Percentiles rank a stretch among this genome's conserved stretches.
Conservation (phyloP, 2,113 vertebrate genomes). For the Corythaixoides concolor region DNA sequence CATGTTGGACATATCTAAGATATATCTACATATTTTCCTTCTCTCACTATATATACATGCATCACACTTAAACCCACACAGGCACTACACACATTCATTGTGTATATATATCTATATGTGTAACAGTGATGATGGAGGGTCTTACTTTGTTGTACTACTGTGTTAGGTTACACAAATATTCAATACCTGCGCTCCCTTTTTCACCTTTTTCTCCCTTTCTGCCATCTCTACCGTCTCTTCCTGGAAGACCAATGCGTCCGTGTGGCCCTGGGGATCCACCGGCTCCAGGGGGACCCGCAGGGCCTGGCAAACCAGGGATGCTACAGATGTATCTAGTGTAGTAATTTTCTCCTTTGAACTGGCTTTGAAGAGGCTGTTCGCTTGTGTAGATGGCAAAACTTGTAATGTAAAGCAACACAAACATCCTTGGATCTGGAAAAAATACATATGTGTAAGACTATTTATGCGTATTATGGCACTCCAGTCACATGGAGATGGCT, state of each 20-base stretch:
- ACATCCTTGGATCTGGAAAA: constrained; percentile 86
- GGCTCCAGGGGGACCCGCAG: constrained; percentile 82
- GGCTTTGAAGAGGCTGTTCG: constrained; percentile 81
- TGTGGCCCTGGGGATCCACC: constrained; percentile 83
- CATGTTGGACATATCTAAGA: background rate
- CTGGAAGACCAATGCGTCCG: constrained; percentile 90
- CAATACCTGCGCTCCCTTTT: constrained; percentile 90
- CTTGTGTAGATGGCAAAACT: constrained; percentile 85
- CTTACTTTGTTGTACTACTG: background rate
- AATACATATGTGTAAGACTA: background rate
- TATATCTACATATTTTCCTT: background rate
- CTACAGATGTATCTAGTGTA: constrained; percentile 89
- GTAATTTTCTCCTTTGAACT: constrained; percentile 81
- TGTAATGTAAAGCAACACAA: constrained; percentile 81
- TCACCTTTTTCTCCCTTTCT: constrained; percentile 94
- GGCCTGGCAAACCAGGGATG: constrained; percentile 88
- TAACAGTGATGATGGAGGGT: background rate
- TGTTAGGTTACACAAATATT: constrained; percentile 11
- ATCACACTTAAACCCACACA: background rate
- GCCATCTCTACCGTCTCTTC: constrained; percentile 97
- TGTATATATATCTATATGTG: background rate
- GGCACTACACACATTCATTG: background rate
- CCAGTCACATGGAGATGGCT: background rate
- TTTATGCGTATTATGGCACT: background rate
- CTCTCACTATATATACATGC: background rate